phyloP scores from a whole-genome alignment of 2,113 vertebrate genomes.

The Calidris pygmaea region DNA sequence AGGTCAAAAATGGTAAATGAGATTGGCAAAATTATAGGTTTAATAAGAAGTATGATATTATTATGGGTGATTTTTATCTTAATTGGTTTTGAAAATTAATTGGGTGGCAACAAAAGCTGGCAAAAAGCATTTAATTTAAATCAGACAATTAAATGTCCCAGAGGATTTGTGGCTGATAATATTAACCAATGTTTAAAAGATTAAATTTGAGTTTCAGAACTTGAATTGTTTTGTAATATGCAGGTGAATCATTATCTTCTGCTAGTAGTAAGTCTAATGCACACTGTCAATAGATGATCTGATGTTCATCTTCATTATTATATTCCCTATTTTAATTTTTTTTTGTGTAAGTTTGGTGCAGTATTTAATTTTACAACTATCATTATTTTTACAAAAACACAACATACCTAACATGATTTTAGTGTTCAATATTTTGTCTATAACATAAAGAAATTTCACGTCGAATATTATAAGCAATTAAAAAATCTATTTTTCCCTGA shows the following conservation, averaged over 20 bases:
- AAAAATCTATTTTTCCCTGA: not conserved
- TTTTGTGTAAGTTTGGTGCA: not conserved
- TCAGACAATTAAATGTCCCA: slow-evolving; percentile 60
- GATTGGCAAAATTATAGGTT: slow-evolving; percentile 50
- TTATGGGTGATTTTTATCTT: slow-evolving; percentile 74
- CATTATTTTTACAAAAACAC: not conserved
- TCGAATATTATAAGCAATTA: not conserved
- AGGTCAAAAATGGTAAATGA: slow-evolving; percentile 63
- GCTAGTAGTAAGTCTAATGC: slow-evolving; percentile 10
- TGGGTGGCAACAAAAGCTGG: slow-evolving; percentile 65
- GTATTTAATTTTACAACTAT: not conserved
- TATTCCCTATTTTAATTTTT: not conserved
- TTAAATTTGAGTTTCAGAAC: slow-evolving; percentile 58
- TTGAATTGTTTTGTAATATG: slow-evolving; percentile 42
- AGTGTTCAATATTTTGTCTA: not conserved
- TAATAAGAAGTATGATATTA: slow-evolving; percentile 63
- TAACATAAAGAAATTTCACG: not conserved
- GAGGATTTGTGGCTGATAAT: slow-evolving; percentile 45
- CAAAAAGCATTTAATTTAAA: slow-evolving; percentile 66
- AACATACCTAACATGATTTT: not conserved
- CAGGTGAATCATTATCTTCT: slow-evolving; percentile 44
- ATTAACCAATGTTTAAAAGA: slow-evolving; percentile 63
- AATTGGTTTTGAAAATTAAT: slow-evolving; percentile 78
- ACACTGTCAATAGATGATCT: not conserved
- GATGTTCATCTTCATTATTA: not conserved